Conservation (phyloP, 2,888 invertebrate species). For the Itoplectis maculator region DNA sequence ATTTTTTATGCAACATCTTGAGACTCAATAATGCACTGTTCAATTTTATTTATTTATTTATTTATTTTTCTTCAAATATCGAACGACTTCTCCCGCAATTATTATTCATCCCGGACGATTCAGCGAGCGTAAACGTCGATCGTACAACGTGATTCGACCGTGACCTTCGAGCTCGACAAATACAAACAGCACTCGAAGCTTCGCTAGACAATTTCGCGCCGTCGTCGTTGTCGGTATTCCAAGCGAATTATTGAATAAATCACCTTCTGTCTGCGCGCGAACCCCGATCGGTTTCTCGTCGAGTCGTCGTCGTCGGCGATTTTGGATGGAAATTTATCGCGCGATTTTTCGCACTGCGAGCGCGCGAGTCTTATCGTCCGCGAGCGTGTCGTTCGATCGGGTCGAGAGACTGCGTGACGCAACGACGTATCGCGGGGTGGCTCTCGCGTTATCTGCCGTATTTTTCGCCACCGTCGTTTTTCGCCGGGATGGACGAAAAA, state of each 20-base stretch:
- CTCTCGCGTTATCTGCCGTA: constrained; percentile 27
- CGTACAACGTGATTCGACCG: constrained; percentile 14
- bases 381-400: constrained; percentile 2
- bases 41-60: too few relatives aligned
- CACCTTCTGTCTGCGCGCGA: background rate
- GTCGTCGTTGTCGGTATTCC: background rate
- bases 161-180: constrained; percentile 38
- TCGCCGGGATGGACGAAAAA: background rate
- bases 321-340: background rate
- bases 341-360: background rate
- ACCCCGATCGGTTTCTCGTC: background rate
- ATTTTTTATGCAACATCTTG: background rate
- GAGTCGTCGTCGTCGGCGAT: background rate
- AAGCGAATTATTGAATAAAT: constrained; percentile 6
- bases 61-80: too few relatives aligned
- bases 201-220: background rate
- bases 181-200: constrained; percentile 1
- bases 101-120: constrained; percentile 5
- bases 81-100: background rate
- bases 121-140: constrained; percentile 17
- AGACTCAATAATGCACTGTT: background rate
- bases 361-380: constrained; percentile 12
- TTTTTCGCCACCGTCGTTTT: constrained; percentile 1
- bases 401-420: background rate
- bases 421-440: background rate